Percentiles rank a stretch among this genome's conserved stretches.
Conservation (phyloP, 2,797 vertebrate genomes). For the Scomberomorus guttatus region DNA sequence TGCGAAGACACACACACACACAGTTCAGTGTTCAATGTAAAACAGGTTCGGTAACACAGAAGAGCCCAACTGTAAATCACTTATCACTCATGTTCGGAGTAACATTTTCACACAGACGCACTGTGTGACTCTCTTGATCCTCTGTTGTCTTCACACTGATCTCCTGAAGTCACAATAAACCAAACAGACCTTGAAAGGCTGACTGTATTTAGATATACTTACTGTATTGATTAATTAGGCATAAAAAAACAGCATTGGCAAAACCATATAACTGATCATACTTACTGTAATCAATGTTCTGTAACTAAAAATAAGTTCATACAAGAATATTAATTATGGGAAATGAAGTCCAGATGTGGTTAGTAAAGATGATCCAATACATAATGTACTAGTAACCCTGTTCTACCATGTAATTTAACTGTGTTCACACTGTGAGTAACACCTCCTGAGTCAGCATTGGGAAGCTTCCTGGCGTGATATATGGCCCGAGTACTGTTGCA, state of each 20-base stretch:
- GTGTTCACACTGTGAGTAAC: not conserved
- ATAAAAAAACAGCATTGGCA: not conserved
- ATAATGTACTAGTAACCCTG: not conserved
- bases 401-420: not conserved
- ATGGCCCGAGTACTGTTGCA: slow-evolving; percentile 21
- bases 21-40: not conserved
- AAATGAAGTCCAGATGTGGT: not conserved
- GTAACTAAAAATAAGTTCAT: not conserved
- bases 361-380: not conserved
- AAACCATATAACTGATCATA: not conserved
- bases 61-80: not conserved
- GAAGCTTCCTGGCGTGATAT: slow-evolving; percentile 4
- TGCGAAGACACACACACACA: not conserved
- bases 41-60: slow-evolving; percentile 3
- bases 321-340: not conserved
- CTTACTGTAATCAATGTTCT: not conserved
- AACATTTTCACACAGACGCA: not conserved
- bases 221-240: not conserved
- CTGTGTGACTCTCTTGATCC: not conserved
- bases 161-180: not conserved
- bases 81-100: not conserved
- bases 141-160: not conserved
- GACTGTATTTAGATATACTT: not conserved
- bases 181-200: not conserved
- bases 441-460: slow-evolving; percentile 21